phyloP scores from a whole-genome alignment of 1,140 invertebrate species.

The Drosophila oshimai region DNA sequence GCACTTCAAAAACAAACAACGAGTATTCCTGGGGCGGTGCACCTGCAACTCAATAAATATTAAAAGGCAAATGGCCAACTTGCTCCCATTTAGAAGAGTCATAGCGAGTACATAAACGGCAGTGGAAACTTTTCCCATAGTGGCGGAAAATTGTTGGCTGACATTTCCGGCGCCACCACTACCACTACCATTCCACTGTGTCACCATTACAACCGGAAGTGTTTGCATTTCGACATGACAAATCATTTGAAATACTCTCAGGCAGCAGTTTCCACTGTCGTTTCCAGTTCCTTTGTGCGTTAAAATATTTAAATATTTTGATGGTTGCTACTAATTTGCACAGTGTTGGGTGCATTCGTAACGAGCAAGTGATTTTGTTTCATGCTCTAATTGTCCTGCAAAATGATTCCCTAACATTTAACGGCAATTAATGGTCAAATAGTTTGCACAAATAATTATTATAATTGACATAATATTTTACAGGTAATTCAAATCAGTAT shows the following conservation, averaged over 20 bases:
- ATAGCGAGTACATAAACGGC: background rate
- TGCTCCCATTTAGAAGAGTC: constrained; percentile 28
- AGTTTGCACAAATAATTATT: too few species aligned
- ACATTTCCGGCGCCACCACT: constrained; percentile 8
- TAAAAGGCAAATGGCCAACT: constrained; percentile 61
- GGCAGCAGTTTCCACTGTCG: constrained; percentile 29
- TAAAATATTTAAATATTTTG: constrained; percentile 59
- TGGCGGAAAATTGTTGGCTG: constrained; percentile 39
- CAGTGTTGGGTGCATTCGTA: constrained; percentile 12
- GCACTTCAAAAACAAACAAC: constrained; percentile 24
- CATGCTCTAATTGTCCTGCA: too few species aligned
- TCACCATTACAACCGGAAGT: constrained; percentile 51
- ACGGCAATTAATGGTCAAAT: too few species aligned
- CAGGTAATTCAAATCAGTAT: too few species aligned
- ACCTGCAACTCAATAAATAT: constrained; percentile 76
- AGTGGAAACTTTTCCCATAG: constrained; percentile 31
- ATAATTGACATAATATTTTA: too few species aligned
- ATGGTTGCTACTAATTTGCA: constrained; percentile 60
- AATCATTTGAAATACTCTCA: constrained; percentile 66
- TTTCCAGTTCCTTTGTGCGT: background rate
- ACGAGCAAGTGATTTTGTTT: too few species aligned
- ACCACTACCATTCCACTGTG: background rate
- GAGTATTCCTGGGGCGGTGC: background rate
- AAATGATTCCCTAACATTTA: too few species aligned
- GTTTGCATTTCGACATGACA: constrained; percentile 68